Base-by-base conservation (phyloP, 2,888 invertebrate species). In the Sceliomorpha sp. region DNA sequence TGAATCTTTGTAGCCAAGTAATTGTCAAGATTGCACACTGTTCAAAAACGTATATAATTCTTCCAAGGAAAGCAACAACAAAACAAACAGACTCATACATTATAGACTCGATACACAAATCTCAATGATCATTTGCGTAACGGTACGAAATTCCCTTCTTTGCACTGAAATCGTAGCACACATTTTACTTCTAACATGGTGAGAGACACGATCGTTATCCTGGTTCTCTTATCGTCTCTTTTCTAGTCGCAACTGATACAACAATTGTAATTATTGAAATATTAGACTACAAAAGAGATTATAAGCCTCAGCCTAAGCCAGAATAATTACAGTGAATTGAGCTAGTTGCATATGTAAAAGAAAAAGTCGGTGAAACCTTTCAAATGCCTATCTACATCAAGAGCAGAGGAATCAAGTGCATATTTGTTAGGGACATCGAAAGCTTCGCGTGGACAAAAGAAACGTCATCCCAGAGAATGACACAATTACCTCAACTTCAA, bases 271-370 rank as follows among this genome's bases (percentile, higher is more conserved):
- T 8, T 14, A 20, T 12, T 29, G 5, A 13, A 17, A n/a, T 1
- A 1, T 1, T 29, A 8, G 7, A 29, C 1, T 29, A 10, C 29
- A 10, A 15, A 27, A 27, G 24, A 24, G 24, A 47, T 32, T 20
- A 24, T 6, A 47, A 37, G 39, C 14, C 13, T 58, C 40, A 58
- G 48, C 58, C 48, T 40, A 32, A 40, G 40, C 32, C 48, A 58
- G 48, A 48, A 40, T 58, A 40, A 48, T 37, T 17, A 6, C 31
- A 20, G 20, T 39, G 5, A 27, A 29, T 12, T 27, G 8, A 20
- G 17, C 20, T 7, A 6, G 10, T 15, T 14, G 1, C 2, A 6
- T n/a, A 20, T 9, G 10, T 47, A 10, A 0, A 14, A 36, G 12
- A 15, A 27, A 26, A 10, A 37, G 26, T 36, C 37, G 12, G 27